phyloP scores from a whole-genome alignment of 2,888 invertebrate genomes.

The Sphaerophoria rueppellii region DNA sequence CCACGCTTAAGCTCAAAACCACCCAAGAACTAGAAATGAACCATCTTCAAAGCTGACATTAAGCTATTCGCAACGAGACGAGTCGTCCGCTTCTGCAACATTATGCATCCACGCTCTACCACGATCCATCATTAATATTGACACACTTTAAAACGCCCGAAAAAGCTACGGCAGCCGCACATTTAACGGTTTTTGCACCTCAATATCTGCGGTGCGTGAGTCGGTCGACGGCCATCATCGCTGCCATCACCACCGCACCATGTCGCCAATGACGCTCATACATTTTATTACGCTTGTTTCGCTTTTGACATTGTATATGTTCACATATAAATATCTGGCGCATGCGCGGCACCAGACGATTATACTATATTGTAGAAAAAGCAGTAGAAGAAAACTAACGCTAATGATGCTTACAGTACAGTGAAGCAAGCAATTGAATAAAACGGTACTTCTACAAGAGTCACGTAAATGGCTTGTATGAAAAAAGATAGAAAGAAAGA shows the following conservation, averaged over 20 bases:
- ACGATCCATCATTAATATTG: slow-evolving; percentile 31
- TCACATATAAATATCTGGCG: slow-evolving; percentile 35
- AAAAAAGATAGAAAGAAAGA: slow-evolving; percentile 21
- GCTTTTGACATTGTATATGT: slow-evolving; percentile 53
- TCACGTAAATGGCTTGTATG: slow-evolving; percentile 39
- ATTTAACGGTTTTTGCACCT: slow-evolving; percentile 53
- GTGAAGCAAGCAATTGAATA: slow-evolving; percentile 42
- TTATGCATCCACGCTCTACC: not conserved
- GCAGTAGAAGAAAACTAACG: slow-evolving; percentile 30
- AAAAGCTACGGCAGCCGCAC: slow-evolving; percentile 40
- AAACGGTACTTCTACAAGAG: slow-evolving; percentile 67
- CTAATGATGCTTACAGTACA: slow-evolving; percentile 63
- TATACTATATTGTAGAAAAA: slow-evolving; percentile 9
- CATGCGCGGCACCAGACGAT: slow-evolving; percentile 37
- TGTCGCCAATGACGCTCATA: slow-evolving; percentile 45
- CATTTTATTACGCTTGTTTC: slow-evolving; percentile 66
- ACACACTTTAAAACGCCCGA: slow-evolving; percentile 55
- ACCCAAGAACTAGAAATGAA: not conserved
- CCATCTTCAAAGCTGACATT: not conserved
- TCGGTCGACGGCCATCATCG: slow-evolving; percentile 3
- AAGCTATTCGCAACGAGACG: not conserved
- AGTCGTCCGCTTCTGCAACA: not conserved
- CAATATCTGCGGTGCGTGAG: slow-evolving; percentile 46
- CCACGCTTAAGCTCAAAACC: not conserved
- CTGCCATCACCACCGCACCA: not conserved